Percentiles rank a stretch among this genome's conserved stretches.
Evolutionary conservation across 1,140 invertebrate species (phyloP).

Genomic region (Hermetia illucens): DNA sequence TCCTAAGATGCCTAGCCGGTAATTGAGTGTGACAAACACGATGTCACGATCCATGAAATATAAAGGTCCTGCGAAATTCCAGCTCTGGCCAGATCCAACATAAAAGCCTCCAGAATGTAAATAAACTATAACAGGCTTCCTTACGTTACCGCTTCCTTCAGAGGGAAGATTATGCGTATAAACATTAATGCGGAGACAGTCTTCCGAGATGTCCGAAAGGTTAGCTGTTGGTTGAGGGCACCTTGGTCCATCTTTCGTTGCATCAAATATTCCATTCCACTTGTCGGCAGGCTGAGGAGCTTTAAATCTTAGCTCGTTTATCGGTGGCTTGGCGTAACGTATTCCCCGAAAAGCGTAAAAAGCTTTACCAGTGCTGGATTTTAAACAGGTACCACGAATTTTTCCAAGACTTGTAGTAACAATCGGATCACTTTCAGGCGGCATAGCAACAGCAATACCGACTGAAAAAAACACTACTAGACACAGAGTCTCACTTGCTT

Average conservation of each 20-base stretch:
- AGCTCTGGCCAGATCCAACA: conserved; percentile 32
- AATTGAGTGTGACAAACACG: conserved; percentile 47
- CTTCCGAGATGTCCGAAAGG: conserved; percentile 38
- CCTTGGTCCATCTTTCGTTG: conserved; percentile 39
- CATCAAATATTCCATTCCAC: conserved; percentile 39
- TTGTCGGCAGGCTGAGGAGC: conserved; percentile 37
- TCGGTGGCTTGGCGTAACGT: conserved; percentile 45
- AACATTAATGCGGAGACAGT: conserved; percentile 72
- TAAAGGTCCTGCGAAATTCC: conserved; percentile 28
- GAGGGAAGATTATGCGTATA: conserved; percentile 46
- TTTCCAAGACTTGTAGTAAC: conserved; percentile 25
- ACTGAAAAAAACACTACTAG: too few species aligned
- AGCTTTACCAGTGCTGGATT: conserved; percentile 30
- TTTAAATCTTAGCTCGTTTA: conserved; percentile 41
- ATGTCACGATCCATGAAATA: conserved; percentile 39
- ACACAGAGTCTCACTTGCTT: too few species aligned
- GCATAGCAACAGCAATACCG: too few species aligned
- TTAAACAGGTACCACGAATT: conserved; percentile 22
- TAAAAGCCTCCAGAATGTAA: conserved; percentile 47
- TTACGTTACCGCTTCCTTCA: not conserved
- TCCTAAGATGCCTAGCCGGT: conserved; percentile 42
- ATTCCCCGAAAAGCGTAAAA: conserved; percentile 52
- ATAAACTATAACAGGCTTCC: conserved; percentile 41
- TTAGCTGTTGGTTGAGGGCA: conserved; percentile 32
- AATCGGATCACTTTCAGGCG: conserved; percentile 18